phyloP scores from a whole-genome alignment of 2,113 vertebrate genomes.

The Prunella himalayana region DNA sequence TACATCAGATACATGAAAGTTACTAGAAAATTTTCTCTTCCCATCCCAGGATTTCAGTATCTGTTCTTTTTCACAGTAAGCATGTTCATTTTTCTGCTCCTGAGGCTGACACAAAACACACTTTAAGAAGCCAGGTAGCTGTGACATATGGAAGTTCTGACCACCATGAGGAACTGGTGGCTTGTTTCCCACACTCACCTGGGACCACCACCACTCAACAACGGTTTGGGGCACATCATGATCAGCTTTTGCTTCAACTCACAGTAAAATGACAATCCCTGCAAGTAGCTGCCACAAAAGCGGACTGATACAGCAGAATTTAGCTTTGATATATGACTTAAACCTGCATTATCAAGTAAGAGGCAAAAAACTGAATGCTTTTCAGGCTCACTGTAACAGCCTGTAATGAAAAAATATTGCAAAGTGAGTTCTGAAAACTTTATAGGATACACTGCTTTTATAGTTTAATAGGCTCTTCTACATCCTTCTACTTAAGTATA shows the following conservation, averaged over 20 bases:
- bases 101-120: not conserved
- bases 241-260: not conserved
- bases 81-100: not conserved
- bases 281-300: not conserved
- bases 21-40: not conserved
- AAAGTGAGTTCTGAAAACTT: not conserved
- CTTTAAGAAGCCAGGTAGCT: not conserved
- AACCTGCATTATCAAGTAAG: not conserved
- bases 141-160: not conserved
- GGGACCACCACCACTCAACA: not conserved
- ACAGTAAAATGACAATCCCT: not conserved
- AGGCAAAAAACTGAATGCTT: not conserved
- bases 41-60: not conserved
- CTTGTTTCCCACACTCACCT: not conserved
- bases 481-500: not conserved
- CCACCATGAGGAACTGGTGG: fast-evolving
- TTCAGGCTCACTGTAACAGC: not conserved
- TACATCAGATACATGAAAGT: not conserved
- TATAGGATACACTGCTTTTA: not conserved
- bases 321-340: not conserved
- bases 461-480: not conserved
- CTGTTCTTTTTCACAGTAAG: not conserved
- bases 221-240: not conserved
- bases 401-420: not conserved
- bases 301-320: not conserved